Evolutionary conservation across 2,888 invertebrate species (phyloP).

Genomic region (Apodemia mormo): DNA sequence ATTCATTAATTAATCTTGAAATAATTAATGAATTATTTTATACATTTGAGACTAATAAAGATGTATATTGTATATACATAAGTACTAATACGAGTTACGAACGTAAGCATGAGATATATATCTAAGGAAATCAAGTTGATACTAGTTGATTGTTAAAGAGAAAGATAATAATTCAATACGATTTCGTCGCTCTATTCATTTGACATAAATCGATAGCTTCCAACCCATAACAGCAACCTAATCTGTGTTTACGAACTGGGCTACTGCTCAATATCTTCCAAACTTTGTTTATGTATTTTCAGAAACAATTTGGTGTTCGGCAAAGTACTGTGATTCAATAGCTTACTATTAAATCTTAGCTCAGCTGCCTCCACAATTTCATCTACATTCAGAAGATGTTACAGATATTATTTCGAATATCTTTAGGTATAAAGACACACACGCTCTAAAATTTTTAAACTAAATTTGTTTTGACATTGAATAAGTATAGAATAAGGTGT

Average conservation of each 20-base stretch:
- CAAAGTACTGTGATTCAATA: background rate
- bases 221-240: background rate
- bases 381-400: background rate
- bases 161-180: background rate
- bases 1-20: no score
- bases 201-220: background rate
- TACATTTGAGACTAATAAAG: no score
- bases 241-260: slow-evolving; percentile 7
- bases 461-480: no score
- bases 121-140: background rate
- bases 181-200: background rate
- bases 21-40: no score
- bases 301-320: background rate
- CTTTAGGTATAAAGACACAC: no score
- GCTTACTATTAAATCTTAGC: background rate
- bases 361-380: background rate
- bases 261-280: background rate
- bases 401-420: background rate
- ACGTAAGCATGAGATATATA: no score
- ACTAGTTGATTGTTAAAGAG: background rate
- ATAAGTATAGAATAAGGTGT: no score
- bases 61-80: no score
- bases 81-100: no score
- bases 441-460: no score
- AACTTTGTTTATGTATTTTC: slow-evolving; percentile 13